A percentile compares a stretch with the other conserved stretches of the same genome.
These are phyloP conservation scores for Lymantria dispar DNA, from an alignment of 2,888 invertebrate species.

Conservation along the genomic window DNA sequence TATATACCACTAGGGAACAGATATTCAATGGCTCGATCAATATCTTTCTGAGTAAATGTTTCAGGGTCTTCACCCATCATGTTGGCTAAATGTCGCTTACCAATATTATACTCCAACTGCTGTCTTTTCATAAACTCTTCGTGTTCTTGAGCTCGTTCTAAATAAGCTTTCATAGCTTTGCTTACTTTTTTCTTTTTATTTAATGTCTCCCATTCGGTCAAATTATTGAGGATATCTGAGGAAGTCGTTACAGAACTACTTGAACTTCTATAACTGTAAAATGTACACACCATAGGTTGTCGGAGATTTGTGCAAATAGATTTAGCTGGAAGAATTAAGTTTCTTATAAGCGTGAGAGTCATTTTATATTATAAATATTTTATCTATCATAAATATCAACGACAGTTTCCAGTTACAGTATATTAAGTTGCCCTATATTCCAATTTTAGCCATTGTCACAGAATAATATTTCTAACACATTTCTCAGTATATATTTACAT, in stretches of 20 bases:
- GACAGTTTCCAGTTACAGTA: too few species aligned
- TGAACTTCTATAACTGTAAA: constrained; percentile 47
- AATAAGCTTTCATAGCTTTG: constrained; percentile 94
- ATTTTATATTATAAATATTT: neutral
- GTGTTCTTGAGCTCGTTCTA: constrained; percentile 90
- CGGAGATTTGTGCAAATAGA: constrained; percentile 32
- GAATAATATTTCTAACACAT: too few species aligned
- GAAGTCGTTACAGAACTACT: constrained; percentile 24
- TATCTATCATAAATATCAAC: too few species aligned
- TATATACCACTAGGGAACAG: constrained; percentile 97
- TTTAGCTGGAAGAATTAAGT: constrained; percentile 44
- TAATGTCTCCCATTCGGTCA: constrained; percentile 71
- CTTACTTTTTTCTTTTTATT: constrained; percentile 85
- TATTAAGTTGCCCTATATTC: too few species aligned
- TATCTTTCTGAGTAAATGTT: constrained; percentile 92
- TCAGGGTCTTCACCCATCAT: constrained; percentile 99
- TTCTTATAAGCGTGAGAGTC: constrained; percentile 4
- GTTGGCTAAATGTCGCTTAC: constrained; percentile 97
- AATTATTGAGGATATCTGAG: constrained; percentile 45
- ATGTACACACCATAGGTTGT: constrained; percentile 35
- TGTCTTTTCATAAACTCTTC: constrained; percentile 92
- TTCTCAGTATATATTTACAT: too few species aligned
- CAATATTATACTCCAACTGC: constrained; percentile 91
- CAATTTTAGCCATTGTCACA: too few species aligned
- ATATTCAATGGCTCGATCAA: constrained; percentile 94